Base-by-base conservation (phyloP, 2,113 vertebrate genomes). In the Triplophysa rosa region DNA sequence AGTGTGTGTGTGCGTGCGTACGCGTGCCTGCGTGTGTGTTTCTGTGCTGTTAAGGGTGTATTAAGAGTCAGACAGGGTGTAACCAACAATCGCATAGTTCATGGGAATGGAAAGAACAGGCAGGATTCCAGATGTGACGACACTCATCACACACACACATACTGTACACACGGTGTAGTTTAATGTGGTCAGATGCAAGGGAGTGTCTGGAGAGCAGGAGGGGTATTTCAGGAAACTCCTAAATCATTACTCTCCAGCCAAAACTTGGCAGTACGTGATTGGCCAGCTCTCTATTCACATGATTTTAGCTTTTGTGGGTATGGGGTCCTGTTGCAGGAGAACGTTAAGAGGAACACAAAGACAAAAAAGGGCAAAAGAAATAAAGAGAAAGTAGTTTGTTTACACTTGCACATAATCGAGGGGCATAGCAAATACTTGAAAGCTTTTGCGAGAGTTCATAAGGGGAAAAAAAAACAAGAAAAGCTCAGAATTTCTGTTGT, bases 201-300 rank as follows among this genome's bases (percentile, higher is more conserved):
- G 52, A 69, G 56, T 61, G 40, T 77, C 66, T 16, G 33, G 74
- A 73, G 23, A 64, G 23, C 16, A 63, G 17, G 45, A 26, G 65
- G 87, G 82, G 37, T 47, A 26, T 65, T 78, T 47, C 58, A 67
- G 73, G 45, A 72, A 67, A 65, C 63, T 83, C 79, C 80, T 87
- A 81, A 89, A 88, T 76, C 67, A 40, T 83, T 83, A 86, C 83
- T 77, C 81, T 77, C 6, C 62, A 72, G 84, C 77, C 82, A 82
- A 78, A 80, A 87, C 89, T 85, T 90, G 91, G 89, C 88, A 11
- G 78, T 72, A 76, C 56, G 64, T 86, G 85, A 92, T 91, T 92
- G 90, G 91, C 80, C 49, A 79, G 78, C 69, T 72, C 71, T 59
- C 37, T 54, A 61, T 77, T 77, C 80, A 77, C 76, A 74, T 88